Evolutionary conservation across 1,140 invertebrate species (phyloP), one percentile per base, ranked within the genome.

Genomic region (Carcinoscorpius rotundicauda): DNA sequence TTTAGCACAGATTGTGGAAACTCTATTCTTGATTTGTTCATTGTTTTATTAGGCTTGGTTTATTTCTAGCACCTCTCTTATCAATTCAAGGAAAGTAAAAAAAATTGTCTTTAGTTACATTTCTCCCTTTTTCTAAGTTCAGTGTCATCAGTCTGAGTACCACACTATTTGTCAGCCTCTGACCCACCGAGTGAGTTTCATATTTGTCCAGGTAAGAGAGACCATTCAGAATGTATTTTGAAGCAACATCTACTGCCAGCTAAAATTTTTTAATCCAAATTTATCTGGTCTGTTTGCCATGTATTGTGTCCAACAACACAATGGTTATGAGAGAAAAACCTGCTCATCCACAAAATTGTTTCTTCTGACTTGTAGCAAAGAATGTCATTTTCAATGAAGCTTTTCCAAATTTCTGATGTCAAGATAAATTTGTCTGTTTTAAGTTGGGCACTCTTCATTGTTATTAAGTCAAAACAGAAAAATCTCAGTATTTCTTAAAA

Each of bases 41-140:
- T 29, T 29, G 29, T 29, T 29, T 29, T 29, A 29, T 29, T 29
- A 29, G 29, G 29, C 29, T 29, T 29, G 29, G 2, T 29, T 29
- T 29, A 29, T 29, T 29, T 29, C 29, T 29, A 29, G 49, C 60
- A 57, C 48, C 11, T 64, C 11, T 61, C 52, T 56, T 68, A 53
- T 52, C 56, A 56, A 6, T 58, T 52, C 6, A 61, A 64, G 3
- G 66, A 29, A 48, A 3, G 11, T 6, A 70, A 9, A 3, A 52
- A 70, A 59, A 65, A 63, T 63, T 68, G 60, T 70, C 66, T 29
- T 50, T 61, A 52, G 57, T 64, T 53, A 70, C 58, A 64, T 67
- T 29, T 29, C 29, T 49, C 8, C 63, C 49, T 49, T 51, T 50
- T 60, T 63, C 58, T 52, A 9, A 4, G 48, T 59, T 64, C 5